Conservation (phyloP, 2,113 vertebrate genomes). For the Sigmodon hispidus region DNA sequence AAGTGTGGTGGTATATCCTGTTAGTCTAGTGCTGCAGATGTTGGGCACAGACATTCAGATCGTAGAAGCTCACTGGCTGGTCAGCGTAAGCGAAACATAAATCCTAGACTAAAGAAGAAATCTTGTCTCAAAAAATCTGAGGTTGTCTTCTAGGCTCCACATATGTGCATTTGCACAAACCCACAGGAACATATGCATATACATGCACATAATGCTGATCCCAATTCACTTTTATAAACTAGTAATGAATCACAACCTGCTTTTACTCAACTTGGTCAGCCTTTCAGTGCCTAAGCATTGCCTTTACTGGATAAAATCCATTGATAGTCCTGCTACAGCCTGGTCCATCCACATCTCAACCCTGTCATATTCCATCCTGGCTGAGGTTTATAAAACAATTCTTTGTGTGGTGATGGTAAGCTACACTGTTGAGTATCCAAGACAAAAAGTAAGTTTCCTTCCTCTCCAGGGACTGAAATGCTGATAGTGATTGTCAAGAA, state of each 20-base stretch:
- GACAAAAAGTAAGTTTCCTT: conserved; percentile 38
- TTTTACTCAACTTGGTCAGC: neutral
- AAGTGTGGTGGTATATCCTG: neutral
- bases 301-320: conserved; percentile 30
- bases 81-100: neutral
- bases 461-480: conserved; percentile 21
- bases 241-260: conserved; percentile 20
- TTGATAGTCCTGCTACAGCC: neutral
- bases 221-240: conserved; percentile 15
- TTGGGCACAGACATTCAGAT: neutral
- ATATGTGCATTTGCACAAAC: neutral
- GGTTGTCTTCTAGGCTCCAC: neutral
- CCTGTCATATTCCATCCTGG: neutral
- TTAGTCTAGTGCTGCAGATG: too few species aligned
- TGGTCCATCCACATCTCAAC: neutral
- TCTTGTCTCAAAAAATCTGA: neutral
- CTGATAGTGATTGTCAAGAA: conserved; percentile 43
- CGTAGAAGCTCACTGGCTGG: neutral
- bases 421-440: neutral
- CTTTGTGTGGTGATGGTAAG: neutral
- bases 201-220: neutral
- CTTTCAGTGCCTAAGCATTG: conserved; percentile 9
- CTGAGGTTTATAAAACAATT: conserved; percentile 30
- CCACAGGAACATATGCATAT: neutral
- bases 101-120: neutral